phyloP scores from a whole-genome alignment of 2,113 vertebrate genomes.

The Mobula birostris region DNA sequence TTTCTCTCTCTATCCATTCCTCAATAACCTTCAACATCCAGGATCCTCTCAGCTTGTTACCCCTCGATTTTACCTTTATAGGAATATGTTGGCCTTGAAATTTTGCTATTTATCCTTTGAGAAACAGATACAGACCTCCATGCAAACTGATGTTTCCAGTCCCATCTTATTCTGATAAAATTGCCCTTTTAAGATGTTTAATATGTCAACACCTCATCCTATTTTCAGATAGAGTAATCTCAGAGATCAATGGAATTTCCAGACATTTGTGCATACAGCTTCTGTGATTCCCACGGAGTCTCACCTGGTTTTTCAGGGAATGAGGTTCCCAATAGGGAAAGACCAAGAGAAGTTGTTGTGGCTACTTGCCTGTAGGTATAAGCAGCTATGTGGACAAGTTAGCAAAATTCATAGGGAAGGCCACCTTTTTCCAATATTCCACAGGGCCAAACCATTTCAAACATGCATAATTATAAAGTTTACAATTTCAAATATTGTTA shows the following conservation, averaged over 20 bases:
- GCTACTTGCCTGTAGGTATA: neutral
- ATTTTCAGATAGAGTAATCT: neutral
- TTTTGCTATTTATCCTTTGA: too few relatives aligned
- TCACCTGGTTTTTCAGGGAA: neutral
- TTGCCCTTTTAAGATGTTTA: too few relatives aligned
- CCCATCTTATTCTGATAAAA: too few relatives aligned
- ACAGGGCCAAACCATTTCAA: neutral
- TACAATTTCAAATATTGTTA: neutral
- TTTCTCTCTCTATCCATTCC: too few relatives aligned
- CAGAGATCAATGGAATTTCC: neutral
- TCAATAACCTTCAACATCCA: too few relatives aligned
- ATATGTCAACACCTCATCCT: too few relatives aligned
- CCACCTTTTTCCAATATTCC: neutral
- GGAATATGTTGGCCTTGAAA: too few relatives aligned
- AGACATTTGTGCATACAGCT: neutral
- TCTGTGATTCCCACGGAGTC: neutral
- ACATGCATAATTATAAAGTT: neutral
- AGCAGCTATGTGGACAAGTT: neutral
- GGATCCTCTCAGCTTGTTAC: too few relatives aligned
- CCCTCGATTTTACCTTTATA: too few relatives aligned
- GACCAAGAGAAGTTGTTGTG: neutral
- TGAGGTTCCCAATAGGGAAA: neutral
- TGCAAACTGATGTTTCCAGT: too few relatives aligned
- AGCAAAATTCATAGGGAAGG: neutral
- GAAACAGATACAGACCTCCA: too few relatives aligned